Conservation (phyloP, 2,113 vertebrate genomes). For the Penelope pileata region DNA sequence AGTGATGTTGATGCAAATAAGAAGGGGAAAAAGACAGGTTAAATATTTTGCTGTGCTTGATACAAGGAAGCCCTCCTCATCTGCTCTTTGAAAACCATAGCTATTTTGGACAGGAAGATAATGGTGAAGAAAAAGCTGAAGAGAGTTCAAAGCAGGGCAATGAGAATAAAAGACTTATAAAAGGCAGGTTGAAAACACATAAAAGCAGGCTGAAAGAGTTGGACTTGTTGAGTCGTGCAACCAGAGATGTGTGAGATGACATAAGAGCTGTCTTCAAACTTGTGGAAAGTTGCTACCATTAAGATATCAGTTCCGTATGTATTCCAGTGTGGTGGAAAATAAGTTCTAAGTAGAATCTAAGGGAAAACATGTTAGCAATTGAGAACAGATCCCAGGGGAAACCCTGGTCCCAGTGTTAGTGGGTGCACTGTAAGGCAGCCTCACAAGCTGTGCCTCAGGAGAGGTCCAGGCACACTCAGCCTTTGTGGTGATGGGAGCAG, state of each 20-base stretch:
- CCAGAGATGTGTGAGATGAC: not conserved
- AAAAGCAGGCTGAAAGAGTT: too few relatives aligned
- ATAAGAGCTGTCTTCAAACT: not conserved
- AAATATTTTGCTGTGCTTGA: not conserved
- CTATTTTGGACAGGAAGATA: not conserved
- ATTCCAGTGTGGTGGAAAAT: not conserved
- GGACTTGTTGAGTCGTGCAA: not conserved
- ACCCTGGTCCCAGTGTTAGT: not conserved
- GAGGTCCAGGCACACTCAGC: not conserved
- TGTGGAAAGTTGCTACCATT: not conserved
- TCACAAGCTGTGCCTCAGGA: not conserved
- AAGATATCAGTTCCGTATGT: not conserved
- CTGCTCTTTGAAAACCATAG: not conserved
- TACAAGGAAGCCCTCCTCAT: not conserved
- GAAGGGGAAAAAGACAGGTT: not conserved
- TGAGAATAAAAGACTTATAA: not conserved
- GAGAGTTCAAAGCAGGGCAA: not conserved
- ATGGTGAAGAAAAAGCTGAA: not conserved
- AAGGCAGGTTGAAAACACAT: not conserved
- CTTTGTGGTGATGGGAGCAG: not conserved
- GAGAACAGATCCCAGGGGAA: not conserved
- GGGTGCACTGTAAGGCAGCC: not conserved
- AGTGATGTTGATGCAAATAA: not conserved
- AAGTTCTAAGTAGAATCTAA: not conserved
- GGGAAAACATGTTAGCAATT: not conserved